phyloP scores from a whole-genome alignment of 2,888 invertebrate species.

The Pachliopta kotzebuea region DNA sequence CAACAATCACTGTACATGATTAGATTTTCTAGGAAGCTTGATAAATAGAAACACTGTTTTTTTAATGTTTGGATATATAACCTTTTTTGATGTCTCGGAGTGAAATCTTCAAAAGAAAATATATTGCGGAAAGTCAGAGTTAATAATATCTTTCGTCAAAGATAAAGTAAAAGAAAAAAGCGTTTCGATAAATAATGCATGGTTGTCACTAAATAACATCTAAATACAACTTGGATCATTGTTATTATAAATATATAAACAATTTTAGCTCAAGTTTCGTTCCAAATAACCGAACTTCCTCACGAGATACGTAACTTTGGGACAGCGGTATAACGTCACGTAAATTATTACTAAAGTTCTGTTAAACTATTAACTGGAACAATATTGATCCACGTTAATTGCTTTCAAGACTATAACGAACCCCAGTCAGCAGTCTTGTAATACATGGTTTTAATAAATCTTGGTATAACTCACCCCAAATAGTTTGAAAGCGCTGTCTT shows the following conservation, averaged over 20 bases:
- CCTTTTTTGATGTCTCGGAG: too few species aligned
- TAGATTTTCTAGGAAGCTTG: too few species aligned
- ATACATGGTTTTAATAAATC: not conserved
- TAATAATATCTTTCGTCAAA: not conserved
- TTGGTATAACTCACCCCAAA: not conserved
- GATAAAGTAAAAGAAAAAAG: not conserved
- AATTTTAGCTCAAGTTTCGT: not conserved
- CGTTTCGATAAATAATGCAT: not conserved
- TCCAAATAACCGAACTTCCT: not conserved
- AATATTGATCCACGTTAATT: slow-evolving; percentile 20
- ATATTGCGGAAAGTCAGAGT: not conserved
- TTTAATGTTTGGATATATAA: too few species aligned
- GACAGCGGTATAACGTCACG: not conserved
- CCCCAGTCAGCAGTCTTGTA: not conserved
- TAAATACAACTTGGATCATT: not conserved
- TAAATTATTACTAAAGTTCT: slow-evolving; percentile 15
- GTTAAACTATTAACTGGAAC: slow-evolving; percentile 7
- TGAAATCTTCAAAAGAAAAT: too few species aligned
- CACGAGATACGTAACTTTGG: not conserved
- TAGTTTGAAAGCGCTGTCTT: not conserved
- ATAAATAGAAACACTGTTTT: too few species aligned
- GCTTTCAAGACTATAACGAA: not conserved
- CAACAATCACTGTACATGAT: too few species aligned
- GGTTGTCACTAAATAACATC: not conserved
- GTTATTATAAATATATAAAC: not conserved